Conservation (phyloP, 2,888 invertebrate species). For the Cephus pulcher region DNA sequence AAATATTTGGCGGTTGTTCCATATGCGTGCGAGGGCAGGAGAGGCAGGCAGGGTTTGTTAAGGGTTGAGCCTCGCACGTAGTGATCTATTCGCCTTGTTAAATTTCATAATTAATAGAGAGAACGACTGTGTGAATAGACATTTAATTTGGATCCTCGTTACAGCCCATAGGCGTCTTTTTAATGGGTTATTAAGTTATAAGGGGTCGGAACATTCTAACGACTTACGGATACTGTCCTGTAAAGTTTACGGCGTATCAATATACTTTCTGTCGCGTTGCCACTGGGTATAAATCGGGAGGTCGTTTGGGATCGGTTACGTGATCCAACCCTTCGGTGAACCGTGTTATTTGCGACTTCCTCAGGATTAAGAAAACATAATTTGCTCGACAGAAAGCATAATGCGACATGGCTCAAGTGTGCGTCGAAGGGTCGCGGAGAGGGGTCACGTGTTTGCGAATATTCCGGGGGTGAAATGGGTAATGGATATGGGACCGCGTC, state of each 20-base stretch:
- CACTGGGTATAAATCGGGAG: not conserved
- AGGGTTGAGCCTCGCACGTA: not conserved
- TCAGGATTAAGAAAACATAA: conserved; percentile 44
- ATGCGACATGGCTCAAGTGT: not conserved
- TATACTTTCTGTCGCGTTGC: not conserved
- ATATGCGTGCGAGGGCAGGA: not conserved
- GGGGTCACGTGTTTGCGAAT: conserved; percentile 41
- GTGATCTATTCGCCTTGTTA: not conserved
- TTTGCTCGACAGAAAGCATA: conserved; percentile 25
- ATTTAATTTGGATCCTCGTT: not conserved
- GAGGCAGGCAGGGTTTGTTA: not conserved
- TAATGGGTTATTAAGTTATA: not conserved
- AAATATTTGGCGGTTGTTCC: not conserved
- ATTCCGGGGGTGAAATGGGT: conserved; percentile 39
- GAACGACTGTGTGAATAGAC: not conserved
- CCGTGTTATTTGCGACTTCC: not conserved
- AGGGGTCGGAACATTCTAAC: not conserved
- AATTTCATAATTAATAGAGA: not conserved
- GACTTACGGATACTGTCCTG: not conserved
- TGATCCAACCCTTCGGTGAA: not conserved
- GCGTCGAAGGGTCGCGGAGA: conserved; percentile 22
- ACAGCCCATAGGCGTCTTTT: not conserved
- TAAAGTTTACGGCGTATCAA: not conserved
- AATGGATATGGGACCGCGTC: conserved; percentile 48
- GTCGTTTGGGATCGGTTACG: not conserved